A percentile compares a stretch with the other conserved stretches of the same genome.
Evolutionary conservation across 2,113 vertebrate species (phyloP).

Genomic region (Chiloscyllium plagiosum): DNA sequence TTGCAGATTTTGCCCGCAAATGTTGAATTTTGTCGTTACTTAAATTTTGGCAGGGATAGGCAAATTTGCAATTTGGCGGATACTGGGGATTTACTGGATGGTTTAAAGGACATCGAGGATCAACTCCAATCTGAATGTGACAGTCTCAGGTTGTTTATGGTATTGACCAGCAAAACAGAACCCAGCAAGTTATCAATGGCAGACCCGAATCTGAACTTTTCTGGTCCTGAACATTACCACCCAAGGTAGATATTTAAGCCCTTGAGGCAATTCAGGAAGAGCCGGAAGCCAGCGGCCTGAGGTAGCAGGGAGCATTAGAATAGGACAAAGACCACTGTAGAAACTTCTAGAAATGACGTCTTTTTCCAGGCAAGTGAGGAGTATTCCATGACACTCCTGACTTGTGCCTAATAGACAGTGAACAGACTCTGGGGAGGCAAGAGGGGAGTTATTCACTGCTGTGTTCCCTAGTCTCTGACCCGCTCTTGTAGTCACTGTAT

Average conservation of each 20-base stretch:
- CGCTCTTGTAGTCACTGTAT: too few relatives aligned
- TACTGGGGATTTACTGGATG: background rate
- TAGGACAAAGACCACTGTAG: background rate
- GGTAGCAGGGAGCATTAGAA: background rate
- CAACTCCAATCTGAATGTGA: background rate
- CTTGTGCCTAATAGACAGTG: too few relatives aligned
- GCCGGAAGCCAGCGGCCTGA: background rate
- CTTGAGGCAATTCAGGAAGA: background rate
- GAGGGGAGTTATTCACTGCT: too few relatives aligned
- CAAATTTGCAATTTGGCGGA: too few relatives aligned
- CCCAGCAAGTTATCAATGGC: background rate
- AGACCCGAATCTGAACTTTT: background rate
- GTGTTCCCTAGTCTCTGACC: too few relatives aligned
- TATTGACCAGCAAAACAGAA: background rate
- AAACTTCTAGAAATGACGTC: background rate
- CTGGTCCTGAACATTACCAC: background rate
- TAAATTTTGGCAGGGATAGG: too few relatives aligned
- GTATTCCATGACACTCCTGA: too few relatives aligned
- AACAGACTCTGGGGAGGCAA: too few relatives aligned
- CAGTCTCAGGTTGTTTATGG: background rate
- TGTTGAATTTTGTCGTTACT: too few relatives aligned
- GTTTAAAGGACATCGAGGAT: background rate
- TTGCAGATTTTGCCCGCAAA: too few relatives aligned
- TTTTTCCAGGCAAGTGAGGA: background rate
- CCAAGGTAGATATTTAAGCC: background rate